Base-by-base conservation (phyloP, 1,140 invertebrate species). In the Nautilus pompilius region DNA sequence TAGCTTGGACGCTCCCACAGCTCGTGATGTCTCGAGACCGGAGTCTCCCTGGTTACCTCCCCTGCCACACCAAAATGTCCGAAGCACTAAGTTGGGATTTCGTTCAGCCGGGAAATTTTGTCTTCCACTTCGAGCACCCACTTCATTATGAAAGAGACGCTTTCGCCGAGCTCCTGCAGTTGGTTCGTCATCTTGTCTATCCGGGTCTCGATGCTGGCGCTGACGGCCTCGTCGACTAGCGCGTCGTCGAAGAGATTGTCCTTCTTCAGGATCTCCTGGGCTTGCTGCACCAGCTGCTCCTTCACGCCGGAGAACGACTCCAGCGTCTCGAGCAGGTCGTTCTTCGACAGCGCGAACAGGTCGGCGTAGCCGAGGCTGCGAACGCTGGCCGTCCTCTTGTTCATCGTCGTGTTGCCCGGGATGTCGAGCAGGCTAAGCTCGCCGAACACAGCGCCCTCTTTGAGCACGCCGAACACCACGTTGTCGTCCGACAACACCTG, bases 271-370 rank as follows among this genome's bases (percentile, higher is more conserved):
- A 96, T 84, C 80, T 95, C 91, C 75, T 92, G 91, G 22, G 95
- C 94, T 49, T 90, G 85, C 79, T 93, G 91, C 55, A 93, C 90
- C 32, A 96, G 84, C 48, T 90, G 89, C 51, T 90, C 88, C 66
- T 90, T 87, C 0, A 93, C 93, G 81, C 95, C 94, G 0, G 94
- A 93, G 83, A 96, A 96, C 76, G 96, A 92, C 58, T 80, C 67
- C 20, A 95, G 84, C 1, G 91, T 90, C 73, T 92, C 89, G 89
- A 92, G 91, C 5, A 94, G 83, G 77, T 93, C 92, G 69, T 89
- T 86, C 81, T 96, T 96, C 5, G 89, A 90, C 64, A 96, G 83
- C 72, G 90, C 91, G 58, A 82, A 84, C 20, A 84, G 62, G 71
- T 84, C 82, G 3, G 83, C 80, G 66, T 84, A 84, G 24, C 83